Conservation (phyloP, 2,113 vertebrate species). For the Arvicanthis niloticus region DNA sequence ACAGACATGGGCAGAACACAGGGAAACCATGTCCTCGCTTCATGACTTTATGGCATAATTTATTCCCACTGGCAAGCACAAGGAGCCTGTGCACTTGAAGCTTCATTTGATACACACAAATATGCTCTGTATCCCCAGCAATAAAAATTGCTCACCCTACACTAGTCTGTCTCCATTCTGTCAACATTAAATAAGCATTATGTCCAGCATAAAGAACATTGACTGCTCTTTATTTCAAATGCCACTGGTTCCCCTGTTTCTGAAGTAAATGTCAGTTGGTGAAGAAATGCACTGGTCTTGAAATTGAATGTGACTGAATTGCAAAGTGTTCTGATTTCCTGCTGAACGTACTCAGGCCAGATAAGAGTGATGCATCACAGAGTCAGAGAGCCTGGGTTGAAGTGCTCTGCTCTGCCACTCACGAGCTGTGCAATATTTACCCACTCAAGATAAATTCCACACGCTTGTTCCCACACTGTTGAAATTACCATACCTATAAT, state of each 20-base stretch:
- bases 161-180: background rate
- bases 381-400: background rate
- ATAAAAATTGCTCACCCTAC: background rate
- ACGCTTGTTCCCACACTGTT: background rate
- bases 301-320: slow-evolving; percentile 33
- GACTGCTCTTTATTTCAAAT: slow-evolving; percentile 51
- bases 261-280: slow-evolving; percentile 49
- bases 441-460: background rate
- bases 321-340: slow-evolving; percentile 26
- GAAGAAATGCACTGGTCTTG: background rate
- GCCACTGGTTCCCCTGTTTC: slow-evolving; percentile 6
- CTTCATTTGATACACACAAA: slow-evolving; percentile 9
- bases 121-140: background rate
- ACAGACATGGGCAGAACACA: background rate
- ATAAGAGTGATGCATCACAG: background rate
- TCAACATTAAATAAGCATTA: slow-evolving; percentile 57
- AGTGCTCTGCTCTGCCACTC: background rate
- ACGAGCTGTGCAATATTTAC: background rate
- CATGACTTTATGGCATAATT: background rate
- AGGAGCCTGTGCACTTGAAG: background rate
- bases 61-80: background rate
- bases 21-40: background rate
- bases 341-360: background rate
- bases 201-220: background rate
- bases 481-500: background rate